Conservation (phyloP, 2,888 invertebrate genomes). For the Polydrusus tereticollis region DNA sequence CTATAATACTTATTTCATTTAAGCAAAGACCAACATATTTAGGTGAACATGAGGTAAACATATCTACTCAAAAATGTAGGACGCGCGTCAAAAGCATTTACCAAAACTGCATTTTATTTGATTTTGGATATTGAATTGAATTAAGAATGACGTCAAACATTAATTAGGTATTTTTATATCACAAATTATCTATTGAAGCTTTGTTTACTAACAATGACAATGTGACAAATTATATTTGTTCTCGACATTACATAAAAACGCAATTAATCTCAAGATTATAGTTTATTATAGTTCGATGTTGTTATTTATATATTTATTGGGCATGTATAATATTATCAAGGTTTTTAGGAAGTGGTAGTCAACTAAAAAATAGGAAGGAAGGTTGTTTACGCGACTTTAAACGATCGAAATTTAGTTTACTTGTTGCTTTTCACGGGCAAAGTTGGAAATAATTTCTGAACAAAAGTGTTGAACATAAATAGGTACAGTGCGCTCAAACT, state of each 20-base stretch:
- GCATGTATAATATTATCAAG: not conserved
- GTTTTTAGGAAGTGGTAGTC: conserved; percentile 9
- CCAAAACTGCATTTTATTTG: not conserved
- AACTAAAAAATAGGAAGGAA: conserved; percentile 14
- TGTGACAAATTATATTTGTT: conserved; percentile 8
- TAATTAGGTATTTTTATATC: conserved; percentile 8
- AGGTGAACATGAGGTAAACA: no score
- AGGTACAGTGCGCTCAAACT: no score
- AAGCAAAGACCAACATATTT: no score
- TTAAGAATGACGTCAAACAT: conserved; percentile 11
- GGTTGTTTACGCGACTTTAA: conserved; percentile 19
- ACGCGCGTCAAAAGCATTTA: not conserved
- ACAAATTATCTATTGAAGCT: not conserved
- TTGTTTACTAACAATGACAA: conserved; percentile 8
- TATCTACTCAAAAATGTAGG: no score
- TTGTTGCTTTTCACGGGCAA: not conserved
- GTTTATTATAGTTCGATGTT: not conserved
- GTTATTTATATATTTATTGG: not conserved
- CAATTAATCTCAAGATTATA: not conserved
- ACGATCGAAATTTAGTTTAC: not conserved
- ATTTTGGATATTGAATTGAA: conserved; percentile 3
- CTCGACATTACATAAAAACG: not conserved
- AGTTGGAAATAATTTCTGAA: not conserved
- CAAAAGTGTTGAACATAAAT: no score
- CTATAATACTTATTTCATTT: no score